phyloP scores from a whole-genome alignment of 1,140 invertebrate species.

The Drosophila quadrilineata region DNA sequence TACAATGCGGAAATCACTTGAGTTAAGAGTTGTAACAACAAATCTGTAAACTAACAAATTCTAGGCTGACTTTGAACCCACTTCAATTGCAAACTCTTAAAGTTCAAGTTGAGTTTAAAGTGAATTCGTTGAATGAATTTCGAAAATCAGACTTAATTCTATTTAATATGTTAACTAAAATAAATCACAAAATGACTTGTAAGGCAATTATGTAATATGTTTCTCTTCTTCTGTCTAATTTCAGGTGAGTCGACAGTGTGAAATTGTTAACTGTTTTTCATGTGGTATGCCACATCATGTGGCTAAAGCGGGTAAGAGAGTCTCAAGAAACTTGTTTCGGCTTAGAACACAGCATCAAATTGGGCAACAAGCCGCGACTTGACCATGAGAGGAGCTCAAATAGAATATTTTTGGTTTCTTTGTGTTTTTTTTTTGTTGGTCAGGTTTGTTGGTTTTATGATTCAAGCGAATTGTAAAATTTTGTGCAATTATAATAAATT shows the following conservation, averaged over 20 bases:
- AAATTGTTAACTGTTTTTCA: slow-evolving; percentile 10
- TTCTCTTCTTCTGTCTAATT: slow-evolving; percentile 25
- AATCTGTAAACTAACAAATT: too few species aligned
- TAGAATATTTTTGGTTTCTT: not conserved
- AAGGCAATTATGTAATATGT: slow-evolving; percentile 24
- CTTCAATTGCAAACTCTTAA: too few species aligned
- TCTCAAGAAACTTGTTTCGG: slow-evolving; percentile 19
- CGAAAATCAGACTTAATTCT: too few species aligned
- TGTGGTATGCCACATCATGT: slow-evolving; percentile 6
- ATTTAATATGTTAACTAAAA: slow-evolving; percentile 10
- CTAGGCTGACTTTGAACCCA: too few species aligned
- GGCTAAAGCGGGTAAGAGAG: slow-evolving; percentile 46
- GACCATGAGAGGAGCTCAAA: slow-evolving; percentile 10
- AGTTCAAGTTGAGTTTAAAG: too few species aligned
- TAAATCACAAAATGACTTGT: not conserved
- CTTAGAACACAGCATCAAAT: slow-evolving; percentile 38
- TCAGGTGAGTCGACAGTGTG: slow-evolving; percentile 53
- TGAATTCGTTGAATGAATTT: too few species aligned
- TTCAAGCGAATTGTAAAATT: slow-evolving; percentile 68
- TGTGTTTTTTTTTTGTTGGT: not conserved
- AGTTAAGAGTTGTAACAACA: too few species aligned
- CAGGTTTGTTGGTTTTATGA: slow-evolving; percentile 35
- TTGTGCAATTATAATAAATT: slow-evolving; percentile 77
- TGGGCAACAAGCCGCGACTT: slow-evolving; percentile 53
- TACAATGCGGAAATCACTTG: too few species aligned